These are phyloP conservation scores for Patagioenas fasciata DNA, from an alignment of 2,113 vertebrate genomes.

Conservation along the genomic window DNA sequence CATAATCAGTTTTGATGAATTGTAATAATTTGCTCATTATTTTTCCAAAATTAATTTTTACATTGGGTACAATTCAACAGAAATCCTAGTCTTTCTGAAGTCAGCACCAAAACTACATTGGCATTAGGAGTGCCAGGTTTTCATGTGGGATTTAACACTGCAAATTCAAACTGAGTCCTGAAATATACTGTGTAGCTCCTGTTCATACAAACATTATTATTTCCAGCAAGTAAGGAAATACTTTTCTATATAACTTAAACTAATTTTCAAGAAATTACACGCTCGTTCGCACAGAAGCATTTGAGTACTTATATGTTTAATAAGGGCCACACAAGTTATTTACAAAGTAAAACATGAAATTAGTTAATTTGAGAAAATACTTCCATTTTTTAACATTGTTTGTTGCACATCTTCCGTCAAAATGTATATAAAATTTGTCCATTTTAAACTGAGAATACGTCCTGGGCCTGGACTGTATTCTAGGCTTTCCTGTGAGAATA, in stretches of 20 bases:
- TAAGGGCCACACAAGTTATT: background rate
- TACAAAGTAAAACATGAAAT: background rate
- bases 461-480: background rate
- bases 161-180: background rate
- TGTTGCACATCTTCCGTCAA: background rate
- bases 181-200: background rate
- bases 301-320: background rate
- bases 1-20: background rate
- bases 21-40: background rate
- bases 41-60: constrained; percentile 1
- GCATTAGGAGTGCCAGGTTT: background rate
- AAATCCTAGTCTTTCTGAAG: background rate
- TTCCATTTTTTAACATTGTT: background rate
- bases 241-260: background rate
- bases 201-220: background rate
- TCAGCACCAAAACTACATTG: background rate
- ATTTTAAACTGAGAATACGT: background rate
- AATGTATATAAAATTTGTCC: background rate
- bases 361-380: background rate
- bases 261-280: background rate
- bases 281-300: background rate
- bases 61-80: background rate
- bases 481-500: background rate
- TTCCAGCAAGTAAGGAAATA: background rate
- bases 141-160: background rate